phyloP scores from a whole-genome alignment of 2,888 invertebrate species.

The Mycalesis mineus region DNA sequence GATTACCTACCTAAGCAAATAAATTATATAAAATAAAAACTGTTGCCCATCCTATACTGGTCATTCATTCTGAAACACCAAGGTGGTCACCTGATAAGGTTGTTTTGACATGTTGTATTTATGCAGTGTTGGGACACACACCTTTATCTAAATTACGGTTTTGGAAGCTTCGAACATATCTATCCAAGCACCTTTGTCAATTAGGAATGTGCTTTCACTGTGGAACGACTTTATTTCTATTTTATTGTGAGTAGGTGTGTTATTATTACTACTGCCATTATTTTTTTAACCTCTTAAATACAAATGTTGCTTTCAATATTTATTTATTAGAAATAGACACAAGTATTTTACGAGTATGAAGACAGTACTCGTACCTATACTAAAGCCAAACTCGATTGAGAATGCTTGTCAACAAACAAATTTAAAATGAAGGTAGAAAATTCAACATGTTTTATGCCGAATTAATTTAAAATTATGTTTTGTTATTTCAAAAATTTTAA shows the following conservation, averaged over 20 bases:
- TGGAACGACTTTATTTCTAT: constrained; percentile 32
- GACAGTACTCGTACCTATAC: no score
- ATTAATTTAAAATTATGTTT: no score
- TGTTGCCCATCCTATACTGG: constrained; percentile 43
- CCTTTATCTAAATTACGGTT: constrained; percentile 70
- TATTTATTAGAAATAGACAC: no score
- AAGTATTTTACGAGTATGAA: no score
- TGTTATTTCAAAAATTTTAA: no score
- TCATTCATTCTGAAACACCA: constrained; percentile 65
- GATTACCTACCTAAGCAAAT: constrained; percentile 25
- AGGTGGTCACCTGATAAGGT: constrained; percentile 69
- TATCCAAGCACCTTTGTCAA: constrained; percentile 51
- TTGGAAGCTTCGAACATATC: constrained; percentile 66
- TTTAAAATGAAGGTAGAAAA: no score
- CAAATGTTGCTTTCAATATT: no score
- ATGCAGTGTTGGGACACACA: constrained; percentile 60
- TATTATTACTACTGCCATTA: no score
- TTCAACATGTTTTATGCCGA: no score
- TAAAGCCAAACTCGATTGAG: no score
- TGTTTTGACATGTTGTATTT: constrained; percentile 68
- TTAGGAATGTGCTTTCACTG: constrained; percentile 46
- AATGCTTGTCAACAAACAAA: no score
- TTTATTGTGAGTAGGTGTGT: not conserved
- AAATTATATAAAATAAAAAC: constrained; percentile 39
- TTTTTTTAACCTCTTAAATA: no score